These are phyloP conservation scores for Phyllostomus hastatus DNA, from an alignment of 2,113 vertebrate genomes.

Conservation along the genomic window DNA sequence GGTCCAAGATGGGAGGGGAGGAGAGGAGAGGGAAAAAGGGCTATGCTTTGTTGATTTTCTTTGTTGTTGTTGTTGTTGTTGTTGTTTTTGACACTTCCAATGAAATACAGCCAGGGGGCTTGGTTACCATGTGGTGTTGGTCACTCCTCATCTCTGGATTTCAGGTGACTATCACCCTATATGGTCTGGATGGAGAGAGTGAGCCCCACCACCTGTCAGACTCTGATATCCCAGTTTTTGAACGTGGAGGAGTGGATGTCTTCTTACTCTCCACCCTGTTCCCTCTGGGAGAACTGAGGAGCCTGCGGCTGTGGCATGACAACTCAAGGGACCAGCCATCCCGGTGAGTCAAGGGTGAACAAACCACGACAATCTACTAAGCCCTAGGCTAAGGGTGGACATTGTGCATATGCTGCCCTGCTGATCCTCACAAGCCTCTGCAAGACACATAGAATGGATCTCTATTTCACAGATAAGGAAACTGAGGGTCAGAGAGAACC, in stretches of 20 bases:
- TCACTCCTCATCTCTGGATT: slow-evolving; percentile 40
- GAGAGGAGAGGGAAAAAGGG: not conserved
- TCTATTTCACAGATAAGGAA: not conserved
- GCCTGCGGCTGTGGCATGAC: slow-evolving; percentile 94
- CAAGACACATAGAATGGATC: not conserved
- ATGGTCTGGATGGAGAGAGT: slow-evolving; percentile 91
- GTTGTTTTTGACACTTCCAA: not conserved
- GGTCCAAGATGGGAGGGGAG: not conserved
- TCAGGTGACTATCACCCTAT: slow-evolving; percentile 91
- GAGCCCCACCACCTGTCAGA: slow-evolving; percentile 93
- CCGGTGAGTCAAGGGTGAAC: slow-evolving; percentile 81
- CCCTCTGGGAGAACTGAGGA: slow-evolving; percentile 90
- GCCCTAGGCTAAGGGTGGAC: not conserved
- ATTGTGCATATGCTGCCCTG: not conserved
- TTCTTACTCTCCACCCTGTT: slow-evolving; percentile 93
- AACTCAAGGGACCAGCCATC: slow-evolving; percentile 91
- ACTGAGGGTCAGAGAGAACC: not conserved
- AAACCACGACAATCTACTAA: not conserved
- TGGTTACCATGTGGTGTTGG: not conserved
- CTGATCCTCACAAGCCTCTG: not conserved
- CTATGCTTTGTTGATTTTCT: not conserved
- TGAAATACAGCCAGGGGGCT: not conserved
- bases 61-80: not conserved
- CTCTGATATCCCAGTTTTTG: slow-evolving; percentile 86
- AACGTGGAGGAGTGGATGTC: slow-evolving; percentile 90